Evolutionary conservation across 1,140 invertebrate genomes (phyloP).

Genomic region (Cardiocondyla obscurior): DNA sequence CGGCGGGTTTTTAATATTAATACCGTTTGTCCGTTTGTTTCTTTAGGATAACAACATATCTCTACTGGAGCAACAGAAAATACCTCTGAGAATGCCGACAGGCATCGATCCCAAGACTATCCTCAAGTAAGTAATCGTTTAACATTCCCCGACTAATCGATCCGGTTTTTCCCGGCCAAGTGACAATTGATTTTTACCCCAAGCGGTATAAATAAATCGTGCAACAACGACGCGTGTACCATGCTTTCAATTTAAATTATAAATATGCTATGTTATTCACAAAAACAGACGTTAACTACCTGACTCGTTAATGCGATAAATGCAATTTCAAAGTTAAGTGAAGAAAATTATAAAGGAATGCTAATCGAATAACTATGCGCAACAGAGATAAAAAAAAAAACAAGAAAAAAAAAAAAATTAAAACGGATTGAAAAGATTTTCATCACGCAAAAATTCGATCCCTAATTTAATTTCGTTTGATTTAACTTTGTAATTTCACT

Average conservation of each 20-base stretch:
- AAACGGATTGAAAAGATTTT: neutral
- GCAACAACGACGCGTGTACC: neutral
- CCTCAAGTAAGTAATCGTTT: conserved; percentile 86
- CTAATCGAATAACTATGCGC: neutral
- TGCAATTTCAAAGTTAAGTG: neutral
- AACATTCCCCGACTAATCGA: neutral
- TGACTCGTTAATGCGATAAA: neutral
- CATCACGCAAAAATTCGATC: neutral
- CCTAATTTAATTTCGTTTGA: neutral
- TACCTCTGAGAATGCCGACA: conserved; percentile 84
- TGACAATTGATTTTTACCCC: neutral
- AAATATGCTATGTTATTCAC: neutral
- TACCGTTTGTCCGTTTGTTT: conserved; percentile 55
- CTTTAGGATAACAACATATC: conserved; percentile 83
- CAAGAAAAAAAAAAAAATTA: neutral
- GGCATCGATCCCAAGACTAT: conserved; percentile 87
- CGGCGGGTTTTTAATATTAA: conserved; percentile 7
- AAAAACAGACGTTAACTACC: neutral
- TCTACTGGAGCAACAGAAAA: conserved; percentile 83
- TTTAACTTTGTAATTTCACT: neutral
- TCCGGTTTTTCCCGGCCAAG: neutral
- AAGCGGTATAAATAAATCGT: neutral
- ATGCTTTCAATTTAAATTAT: conserved; percentile 12
- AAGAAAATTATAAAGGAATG: neutral
- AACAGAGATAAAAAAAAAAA: too few species aligned